Evolutionary conservation across 2,888 invertebrate genomes (phyloP), one percentile per base, ranked within the genome.

Genomic region (Lamellibrachia columna): DNA sequence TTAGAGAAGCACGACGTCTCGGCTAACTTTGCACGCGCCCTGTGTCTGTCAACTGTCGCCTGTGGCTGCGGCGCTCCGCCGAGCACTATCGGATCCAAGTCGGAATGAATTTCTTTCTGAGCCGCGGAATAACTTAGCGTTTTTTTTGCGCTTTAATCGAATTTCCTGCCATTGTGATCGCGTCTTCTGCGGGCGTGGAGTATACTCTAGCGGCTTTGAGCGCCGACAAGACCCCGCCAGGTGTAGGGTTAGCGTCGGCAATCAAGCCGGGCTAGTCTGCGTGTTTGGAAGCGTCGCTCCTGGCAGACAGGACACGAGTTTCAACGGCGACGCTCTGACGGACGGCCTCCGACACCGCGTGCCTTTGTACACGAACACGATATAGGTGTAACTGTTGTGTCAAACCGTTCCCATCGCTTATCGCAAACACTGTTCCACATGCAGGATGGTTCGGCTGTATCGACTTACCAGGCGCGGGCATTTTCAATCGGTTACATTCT

Each of bases 401-500:
- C 75, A 15, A 75, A 3, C 6, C 58, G 58, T 75, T 75, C 75
- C 75, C 75, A 75, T 11, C 75, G 75, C 22, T 75, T 75, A 75
- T 75, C 75, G 15, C 75, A n/a, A 75, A 11, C 75, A 6, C 22
- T 75, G 75, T 75, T 75, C n/a, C 22, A 75, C n/a, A 22, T 75
- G 75, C 75, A 15, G 75, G 75, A 75, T 75, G 75, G 11, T 75
- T 11, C 15, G 75, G 75, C 75, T 75, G 75, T 75, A 75, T 75
- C 22, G 75, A 75, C 75, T 75, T 75, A 75, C 75, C 75, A 8
- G 75, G n/a, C 75, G 75, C 75, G 75, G 75, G 15, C 75, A 75
- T 22, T 75, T 75, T 75, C 75, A 75, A n/a, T 75, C 75, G 75
- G 22, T 75, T 75, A 75, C 75, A 75, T 75, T 75, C 75, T 75